Evolutionary conservation across 2,797 vertebrate species (phyloP), one percentile per base, ranked within the genome.

Genomic region (Spatula clypeata): DNA sequence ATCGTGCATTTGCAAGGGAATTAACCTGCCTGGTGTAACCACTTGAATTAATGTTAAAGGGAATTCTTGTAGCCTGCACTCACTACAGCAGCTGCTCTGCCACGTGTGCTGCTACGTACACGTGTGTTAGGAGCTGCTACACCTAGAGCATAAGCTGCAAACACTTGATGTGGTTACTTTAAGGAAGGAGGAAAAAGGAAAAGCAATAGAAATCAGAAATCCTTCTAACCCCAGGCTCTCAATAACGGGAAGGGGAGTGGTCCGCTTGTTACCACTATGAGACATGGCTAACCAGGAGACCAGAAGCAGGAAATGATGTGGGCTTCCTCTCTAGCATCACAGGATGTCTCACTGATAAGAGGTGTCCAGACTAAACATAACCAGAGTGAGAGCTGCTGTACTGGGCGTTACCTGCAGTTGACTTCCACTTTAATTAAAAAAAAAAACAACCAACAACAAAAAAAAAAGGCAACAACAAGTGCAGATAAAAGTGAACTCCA

Each of bases 311-410:
- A 99, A 99, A 98, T 98, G 97, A 98, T 91, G 97, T 92, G 71
- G 91, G 95, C 98, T 98, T 98, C 98, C 98, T 97, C 97, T 79
- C 88, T 86, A 89, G 97, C 98, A 97, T 98, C 98, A 96, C 97
- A 97, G 98, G 98, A 98, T 98, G 98, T 98, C 94, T 97, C 75
- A 29, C 96, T 89, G 97, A 97, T 96, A 97, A 97, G 96, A 93
- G 94, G 87, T 97, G 97, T 98, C 98, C 98, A 99, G 98, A 99
- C 98, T 98, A 99, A 99, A 99, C 98, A 98, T 88, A 86, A 83
- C 84, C 34, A 24, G 95, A 91, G 80, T 79, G 84, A 93, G 95
- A 96, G 96, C 95, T 91, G 87, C 76, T 86, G 95, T 10, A 23
- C 97, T 96, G 94, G 97, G 97, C 92, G 97, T 72, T 94, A 75